Base-by-base conservation (phyloP, 2,888 invertebrate species). In the Trachelus tabidus region DNA sequence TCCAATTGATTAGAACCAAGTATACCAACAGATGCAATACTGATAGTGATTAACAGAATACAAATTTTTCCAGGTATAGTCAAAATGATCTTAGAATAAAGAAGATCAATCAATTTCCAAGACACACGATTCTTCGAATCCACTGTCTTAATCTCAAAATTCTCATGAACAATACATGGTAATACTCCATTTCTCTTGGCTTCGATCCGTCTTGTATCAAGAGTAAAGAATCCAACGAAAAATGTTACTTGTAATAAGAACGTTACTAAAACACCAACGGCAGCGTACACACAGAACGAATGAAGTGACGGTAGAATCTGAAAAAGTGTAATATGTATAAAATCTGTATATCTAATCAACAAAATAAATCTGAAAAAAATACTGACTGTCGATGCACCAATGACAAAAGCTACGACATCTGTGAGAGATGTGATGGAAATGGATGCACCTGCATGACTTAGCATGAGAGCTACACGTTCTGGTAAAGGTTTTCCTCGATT, bases 381-480 rank as follows among this genome's bases (percentile, higher is more conserved):
- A 90, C 92, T 90, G 89, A 95, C 95, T 76, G 97, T 97, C 31
- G 95, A 94, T 40, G 96, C 94, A 69, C 97, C 97, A 80, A 97
- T 95, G 77, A 95, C 92, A 87, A 97, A 95, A 68, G 97, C 97
- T 37, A 96, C 94, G 75, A 96, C 95, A 90, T 97, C 97, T 1
- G 97, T 97, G 82, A 97, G 93, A 0, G 97, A 96, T 9, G 97
- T 97, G 34, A 97, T 95, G 2, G 95, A 96, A 82, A 97, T 96
- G 0, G 97, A 96, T 0, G 96, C 95, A 3, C 97, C 97, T 9
- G 96, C 96, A 89, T 96, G 96, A 89, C 95, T 94, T 76, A 97
- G 89, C 93, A 95, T 95, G 69, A 94, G 89, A 0, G 95, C 96
- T 76, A 96, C 93, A 90, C 94, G 94, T 85, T 95, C 93, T n/a